Evolutionary conservation across 2,797 vertebrate genomes (phyloP), one percentile per base, ranked within the genome.

Genomic region (Aeoliscus strigatus): DNA sequence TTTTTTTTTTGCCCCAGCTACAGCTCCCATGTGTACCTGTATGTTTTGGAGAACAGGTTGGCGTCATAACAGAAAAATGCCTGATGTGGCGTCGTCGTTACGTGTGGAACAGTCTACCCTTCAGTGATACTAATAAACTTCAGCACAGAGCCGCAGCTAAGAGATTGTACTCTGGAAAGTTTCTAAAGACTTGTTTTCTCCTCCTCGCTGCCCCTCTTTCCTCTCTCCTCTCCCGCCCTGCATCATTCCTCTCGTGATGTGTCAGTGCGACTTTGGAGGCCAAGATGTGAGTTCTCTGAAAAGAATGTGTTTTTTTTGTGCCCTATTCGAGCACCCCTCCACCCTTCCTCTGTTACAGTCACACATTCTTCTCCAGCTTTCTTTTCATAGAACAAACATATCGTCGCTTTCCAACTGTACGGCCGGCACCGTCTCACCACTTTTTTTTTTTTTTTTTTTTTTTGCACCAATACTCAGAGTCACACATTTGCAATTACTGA

Each of bases 281-380:
- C 87, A 89, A 88, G 80, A 77, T 64, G 77, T 89, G 89, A 89
- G 81, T 86, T 88, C 84, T 81, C 75, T 48, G 71, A 17, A 71
- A 90, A 88, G 87, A 90, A 89, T 90, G 88, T 87, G 82, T 79
- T 27, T 78, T 77, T 69, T 71, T 56, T 67, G 66, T 80, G 64
- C 73, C 74, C 76, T 55, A 39, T 77, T 56, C 52, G 55, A 73
- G 71, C 63, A 30, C 34, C 72, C 75, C 67, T 51, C 71, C 51
- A 33, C 75, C 70, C 73, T 80, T 71, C 72, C 66, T 69, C 48
- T 57, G 32, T 59, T 68, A 63, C 66, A 58, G 44, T 67, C 27
- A 12, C 47, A 62, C 73, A 77, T 82, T 83, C 69, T 80, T 79
- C 69, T 47, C 51, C 68, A 63, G 40, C 38, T 80, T 79, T 73